Evolutionary conservation across 2,888 invertebrate genomes (phyloP).

Genomic region (Coenonympha arcania): DNA sequence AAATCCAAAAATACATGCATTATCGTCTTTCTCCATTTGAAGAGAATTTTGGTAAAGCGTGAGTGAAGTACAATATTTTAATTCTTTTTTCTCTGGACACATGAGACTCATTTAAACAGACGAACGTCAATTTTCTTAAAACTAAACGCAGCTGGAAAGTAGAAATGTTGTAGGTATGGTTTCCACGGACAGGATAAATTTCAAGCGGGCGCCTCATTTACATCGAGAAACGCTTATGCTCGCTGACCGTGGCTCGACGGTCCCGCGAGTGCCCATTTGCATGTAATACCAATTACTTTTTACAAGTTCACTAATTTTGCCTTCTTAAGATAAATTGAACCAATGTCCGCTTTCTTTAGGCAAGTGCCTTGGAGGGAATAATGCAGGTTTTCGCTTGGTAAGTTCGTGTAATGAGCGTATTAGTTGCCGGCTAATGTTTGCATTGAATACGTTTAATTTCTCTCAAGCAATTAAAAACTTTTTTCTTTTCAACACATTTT

Average conservation of each 20-base stretch:
- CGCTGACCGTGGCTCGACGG: slow-evolving; percentile 41
- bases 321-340: slow-evolving; percentile 28
- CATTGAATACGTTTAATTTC: neutral
- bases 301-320: slow-evolving; percentile 55
- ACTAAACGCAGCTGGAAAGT: slow-evolving; percentile 11
- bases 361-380: neutral
- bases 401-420: slow-evolving; percentile 2
- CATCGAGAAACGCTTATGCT: slow-evolving; percentile 56
- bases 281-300: slow-evolving; percentile 64
- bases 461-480: neutral
- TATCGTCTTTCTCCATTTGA: too few relatives aligned
- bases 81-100: neutral
- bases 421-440: neutral
- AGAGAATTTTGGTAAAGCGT: too few relatives aligned
- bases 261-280: slow-evolving; percentile 52
- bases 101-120: slow-evolving; percentile 8
- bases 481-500: too few relatives aligned
- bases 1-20: neutral
- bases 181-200: slow-evolving; percentile 41
- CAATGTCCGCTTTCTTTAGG: slow-evolving; percentile 1
- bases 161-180: slow-evolving; percentile 1
- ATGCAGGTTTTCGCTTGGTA: neutral
- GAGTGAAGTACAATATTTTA: too few relatives aligned
- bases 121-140: slow-evolving; percentile 16
- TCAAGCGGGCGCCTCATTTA: slow-evolving; percentile 50